A percentile compares a stretch with the other conserved stretches of the same genome.
Evolutionary conservation across 2,888 invertebrate genomes (phyloP).

Genomic region (Bembecia ichneumoniformis): DNA sequence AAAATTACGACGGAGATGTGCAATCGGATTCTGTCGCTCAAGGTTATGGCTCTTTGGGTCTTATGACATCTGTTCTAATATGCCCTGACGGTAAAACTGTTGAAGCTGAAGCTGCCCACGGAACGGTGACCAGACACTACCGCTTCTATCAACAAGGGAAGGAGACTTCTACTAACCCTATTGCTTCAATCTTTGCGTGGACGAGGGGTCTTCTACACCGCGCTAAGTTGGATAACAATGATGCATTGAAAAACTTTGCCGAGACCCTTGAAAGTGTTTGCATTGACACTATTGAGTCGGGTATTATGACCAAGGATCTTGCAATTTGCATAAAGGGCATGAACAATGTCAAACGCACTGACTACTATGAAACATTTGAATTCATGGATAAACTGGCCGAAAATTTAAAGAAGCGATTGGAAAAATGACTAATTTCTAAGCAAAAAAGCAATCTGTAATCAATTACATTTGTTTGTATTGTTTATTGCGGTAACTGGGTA

Average conservation of each 20-base stretch:
- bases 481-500: neutral
- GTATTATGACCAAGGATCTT: constrained; percentile 98
- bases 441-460: constrained; percentile 40
- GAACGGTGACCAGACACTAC: constrained; percentile 95
- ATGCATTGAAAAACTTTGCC: constrained; percentile 83
- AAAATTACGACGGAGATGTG: constrained; percentile 99
- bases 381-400: constrained; percentile 96
- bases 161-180: constrained; percentile 98
- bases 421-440: constrained; percentile 56
- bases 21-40: constrained; percentile 99
- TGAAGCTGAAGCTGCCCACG: constrained; percentile 98
- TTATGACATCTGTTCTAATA: constrained; percentile 98
- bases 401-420: constrained; percentile 80
- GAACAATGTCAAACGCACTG: constrained; percentile 80
- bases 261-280: constrained; percentile 90
- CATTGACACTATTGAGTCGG: constrained; percentile 94
- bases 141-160: constrained; percentile 92
- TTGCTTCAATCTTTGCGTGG: constrained; percentile 99
- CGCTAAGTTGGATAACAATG: constrained; percentile 92
- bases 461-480: constrained; percentile 11
- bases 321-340: constrained; percentile 98
- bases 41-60: constrained; percentile 94
- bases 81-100: constrained; percentile 99
- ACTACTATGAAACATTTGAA: constrained; percentile 97
- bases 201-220: constrained; percentile 93